phyloP scores from a whole-genome alignment of 2,113 vertebrate genomes.

The Felis chaus region DNA sequence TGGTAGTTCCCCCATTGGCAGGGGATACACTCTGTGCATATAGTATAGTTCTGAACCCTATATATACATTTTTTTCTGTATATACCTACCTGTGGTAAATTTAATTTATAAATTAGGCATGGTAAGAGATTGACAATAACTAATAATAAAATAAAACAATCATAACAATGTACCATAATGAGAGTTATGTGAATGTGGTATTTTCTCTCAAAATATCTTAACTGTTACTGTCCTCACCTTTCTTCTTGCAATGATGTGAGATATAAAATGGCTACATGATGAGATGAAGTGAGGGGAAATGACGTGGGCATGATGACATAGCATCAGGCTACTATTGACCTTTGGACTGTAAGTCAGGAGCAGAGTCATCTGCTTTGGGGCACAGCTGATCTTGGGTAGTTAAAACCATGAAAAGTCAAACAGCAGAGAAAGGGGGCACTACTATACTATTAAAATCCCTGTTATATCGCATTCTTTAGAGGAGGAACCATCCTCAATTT shows the following conservation, averaged over 20 bases:
- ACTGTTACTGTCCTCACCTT: neutral
- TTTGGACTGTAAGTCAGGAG: neutral
- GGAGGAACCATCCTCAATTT: neutral
- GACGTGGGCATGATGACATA: neutral
- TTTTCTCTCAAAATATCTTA: neutral
- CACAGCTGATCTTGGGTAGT: neutral
- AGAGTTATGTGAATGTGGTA: neutral
- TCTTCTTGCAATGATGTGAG: neutral
- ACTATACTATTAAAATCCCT: neutral
- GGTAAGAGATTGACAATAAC: neutral
- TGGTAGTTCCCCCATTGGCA: neutral
- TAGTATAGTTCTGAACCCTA: neutral
- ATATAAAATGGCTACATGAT: neutral
- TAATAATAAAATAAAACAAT: neutral
- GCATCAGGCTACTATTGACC: neutral
- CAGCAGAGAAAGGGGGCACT: neutral
- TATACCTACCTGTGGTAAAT: neutral
- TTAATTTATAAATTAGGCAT: neutral
- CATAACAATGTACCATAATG: neutral
- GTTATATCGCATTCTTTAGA: neutral
- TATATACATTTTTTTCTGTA: neutral
- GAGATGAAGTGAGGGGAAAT: neutral
- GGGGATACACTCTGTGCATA: neutral
- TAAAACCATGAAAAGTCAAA: neutral
- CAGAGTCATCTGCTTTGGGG: neutral